Base-by-base conservation (phyloP, 2,888 invertebrate species). In the Lordiphosa fenestrarum region DNA sequence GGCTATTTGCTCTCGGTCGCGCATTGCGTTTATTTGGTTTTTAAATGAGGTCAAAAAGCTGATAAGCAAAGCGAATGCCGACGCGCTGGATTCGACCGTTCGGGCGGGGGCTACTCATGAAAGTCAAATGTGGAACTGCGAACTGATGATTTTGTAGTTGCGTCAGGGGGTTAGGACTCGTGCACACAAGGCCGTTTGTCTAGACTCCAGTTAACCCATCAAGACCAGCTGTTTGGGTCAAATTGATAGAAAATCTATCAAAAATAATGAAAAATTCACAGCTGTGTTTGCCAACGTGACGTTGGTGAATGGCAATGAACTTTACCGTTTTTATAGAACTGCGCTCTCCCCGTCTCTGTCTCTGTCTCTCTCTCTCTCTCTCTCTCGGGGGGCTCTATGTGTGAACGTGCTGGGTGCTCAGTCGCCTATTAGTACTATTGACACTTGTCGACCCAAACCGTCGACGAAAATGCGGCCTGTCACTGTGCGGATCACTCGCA, bases 381-480 rank as follows among this genome's bases (percentile, higher is more conserved):
- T 23, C 21, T 46, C 46, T 36, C n/a, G 12, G 44, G 21, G 35
- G 57, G 38, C 44, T 44, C 6, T 47, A 53, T 58, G 44, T 36
- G 36, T 35, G 64, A 50, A 65, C 59, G 70, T 66, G 70, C 58
- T 37, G 46, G 68, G 68, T 59, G 61, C 66, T 58, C 66, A 57
- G 64, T 49, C 74, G 67, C 66, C 84, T 77, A 86, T 85, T 86
- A 85, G 83, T 85, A 85, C 85, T 86, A 86, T 86, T 86, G 84
- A 86, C 86, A 86, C 84, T 86, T 86, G 76, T 71, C 80, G 82
- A 80, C 85, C 70, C 70, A 66, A 63, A 44, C 66, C 40, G 41
- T 35, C 46, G 46, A 47, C 54, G 52, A 41, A 63, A 57, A 75
- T 83, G 80, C 81, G 72, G 69, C 81, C 74, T 75, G 75, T 72